Evolutionary conservation across 2,797 vertebrate genomes (phyloP), one percentile per base, ranked within the genome.

Genomic region (Thaleichthys pacificus): DNA sequence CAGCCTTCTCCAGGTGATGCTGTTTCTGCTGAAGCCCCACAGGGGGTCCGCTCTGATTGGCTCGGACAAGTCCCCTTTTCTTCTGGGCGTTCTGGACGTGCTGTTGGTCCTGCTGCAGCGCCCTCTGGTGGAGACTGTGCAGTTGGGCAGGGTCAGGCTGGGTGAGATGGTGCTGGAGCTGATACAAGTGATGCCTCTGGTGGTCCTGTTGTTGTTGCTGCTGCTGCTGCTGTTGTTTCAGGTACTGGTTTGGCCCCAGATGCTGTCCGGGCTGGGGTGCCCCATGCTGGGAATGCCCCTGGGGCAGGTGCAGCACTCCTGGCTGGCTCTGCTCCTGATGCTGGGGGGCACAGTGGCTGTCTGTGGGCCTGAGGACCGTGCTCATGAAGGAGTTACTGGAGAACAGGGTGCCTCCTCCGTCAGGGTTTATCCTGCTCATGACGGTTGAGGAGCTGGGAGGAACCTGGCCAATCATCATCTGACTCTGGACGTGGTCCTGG

Each of bases 31-130:
- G 97, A 69, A 98, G 88, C 66, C 94, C 91, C 70, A 96, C 92
- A 68, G 96, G 93, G 0, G 95, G 92, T 42, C 82, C 89, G 0
- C 92, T 89, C 62, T 96, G 97, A 4, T 91, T 90, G 66, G 93
- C 94, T 80, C 96, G 93, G 72, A 97, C 92, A 0, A 97, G 93
- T 58, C 89, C 93, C 32, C 95, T 90, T 78, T 99, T 99, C 90
- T 99, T 99, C 83, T 99, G 98, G 85, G 94, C 94, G n/a, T 93
- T 91, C 74, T 94, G 93, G 67, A 97, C 96, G 80, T 98, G 95
- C 69, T 96, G 95, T 60, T 93, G 93, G 66, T 98, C 96, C 80
- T 98, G 95, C 69, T 96, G 95, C 58, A 98, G 91, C 1, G 93
- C 91, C 85, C 97, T 95, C 90, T 96, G 97, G 88, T 98, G 97